Conservation (phyloP, 2,888 invertebrate genomes). For the Scrobipalpa costella region DNA sequence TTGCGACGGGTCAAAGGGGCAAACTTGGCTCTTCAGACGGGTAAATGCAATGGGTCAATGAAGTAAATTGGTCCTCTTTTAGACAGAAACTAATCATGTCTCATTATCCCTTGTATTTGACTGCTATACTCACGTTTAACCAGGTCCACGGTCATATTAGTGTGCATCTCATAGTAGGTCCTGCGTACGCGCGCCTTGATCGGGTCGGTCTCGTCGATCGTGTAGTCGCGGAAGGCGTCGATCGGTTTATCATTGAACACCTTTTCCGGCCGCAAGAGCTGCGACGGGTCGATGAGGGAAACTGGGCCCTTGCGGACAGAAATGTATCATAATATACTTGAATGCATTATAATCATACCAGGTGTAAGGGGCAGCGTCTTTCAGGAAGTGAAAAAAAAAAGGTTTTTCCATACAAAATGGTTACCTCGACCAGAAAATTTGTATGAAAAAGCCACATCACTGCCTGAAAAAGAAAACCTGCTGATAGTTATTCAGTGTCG, state of each 20-base stretch:
- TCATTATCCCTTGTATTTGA: neutral
- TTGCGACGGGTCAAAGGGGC: too few relatives aligned
- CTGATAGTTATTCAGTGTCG: too few relatives aligned
- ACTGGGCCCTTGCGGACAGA: constrained; percentile 53
- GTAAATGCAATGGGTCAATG: too few relatives aligned
- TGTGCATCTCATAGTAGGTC: constrained; percentile 95
- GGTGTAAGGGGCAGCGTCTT: too few relatives aligned
- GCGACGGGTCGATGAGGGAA: constrained; percentile 75
- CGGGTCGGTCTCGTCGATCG: constrained; percentile 86
- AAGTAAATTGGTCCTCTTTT: neutral
- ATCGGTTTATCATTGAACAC: constrained; percentile 86
- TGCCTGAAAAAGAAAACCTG: too few relatives aligned
- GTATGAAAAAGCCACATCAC: too few relatives aligned
- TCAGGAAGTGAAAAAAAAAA: too few relatives aligned
- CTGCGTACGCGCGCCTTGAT: constrained; percentile 89
- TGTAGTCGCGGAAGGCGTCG: constrained; percentile 90
- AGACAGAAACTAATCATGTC: neutral
- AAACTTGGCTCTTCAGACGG: too few relatives aligned
- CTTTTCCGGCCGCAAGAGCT: constrained; percentile 89
- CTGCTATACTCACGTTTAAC: constrained; percentile 79
- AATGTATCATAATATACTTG: neutral
- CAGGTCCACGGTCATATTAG: constrained; percentile 93
- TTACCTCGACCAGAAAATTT: too few relatives aligned
- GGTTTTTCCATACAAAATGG: too few relatives aligned
- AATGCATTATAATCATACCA: too few relatives aligned